These are phyloP conservation scores for Cancer borealis DNA, from an alignment of 2,888 invertebrate species.

Conservation along the genomic window DNA sequence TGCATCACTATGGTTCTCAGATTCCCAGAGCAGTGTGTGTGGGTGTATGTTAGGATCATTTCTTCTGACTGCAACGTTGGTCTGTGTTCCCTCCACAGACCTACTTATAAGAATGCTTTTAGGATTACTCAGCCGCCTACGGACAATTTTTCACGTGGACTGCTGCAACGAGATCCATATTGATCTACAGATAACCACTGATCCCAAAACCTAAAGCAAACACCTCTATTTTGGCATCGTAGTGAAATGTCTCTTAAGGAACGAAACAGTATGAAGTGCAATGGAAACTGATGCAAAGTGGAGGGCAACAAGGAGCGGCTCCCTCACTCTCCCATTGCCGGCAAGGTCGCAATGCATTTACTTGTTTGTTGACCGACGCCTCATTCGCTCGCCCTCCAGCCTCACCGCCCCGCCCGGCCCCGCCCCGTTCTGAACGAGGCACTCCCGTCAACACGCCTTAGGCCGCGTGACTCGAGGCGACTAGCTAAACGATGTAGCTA, in stretches of 20 bases:
- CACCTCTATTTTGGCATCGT: not conserved
- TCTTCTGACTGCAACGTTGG: not conserved
- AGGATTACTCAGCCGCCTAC: not conserved
- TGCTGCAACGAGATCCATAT: not conserved
- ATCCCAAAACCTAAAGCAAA: not conserved
- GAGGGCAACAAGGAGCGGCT: not conserved
- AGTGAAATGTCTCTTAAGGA: not conserved
- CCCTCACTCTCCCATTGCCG: constrained; percentile 8
- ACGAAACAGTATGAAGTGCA: constrained; percentile 27
- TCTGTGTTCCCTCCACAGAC: not conserved
- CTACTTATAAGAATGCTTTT: not conserved
- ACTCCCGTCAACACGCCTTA: not conserved
- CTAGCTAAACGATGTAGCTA: not conserved
- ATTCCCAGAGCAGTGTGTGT: not conserved
- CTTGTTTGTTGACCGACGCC: constrained; percentile 27
- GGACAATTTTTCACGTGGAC: not conserved
- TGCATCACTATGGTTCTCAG: constrained; percentile 2
- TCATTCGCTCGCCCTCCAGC: not conserved
- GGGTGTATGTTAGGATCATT: not conserved
- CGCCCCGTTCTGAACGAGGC: not conserved
- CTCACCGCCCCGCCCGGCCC: not conserved
- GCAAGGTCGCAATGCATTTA: not conserved
- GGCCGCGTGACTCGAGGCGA: not conserved
- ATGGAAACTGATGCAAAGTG: not conserved
- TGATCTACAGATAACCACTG: not conserved